Percentiles rank a stretch among this genome's conserved stretches.
These are phyloP conservation scores for Morinoia aosen DNA, from an alignment of 2,888 invertebrate species.

Conservation along the genomic window DNA sequence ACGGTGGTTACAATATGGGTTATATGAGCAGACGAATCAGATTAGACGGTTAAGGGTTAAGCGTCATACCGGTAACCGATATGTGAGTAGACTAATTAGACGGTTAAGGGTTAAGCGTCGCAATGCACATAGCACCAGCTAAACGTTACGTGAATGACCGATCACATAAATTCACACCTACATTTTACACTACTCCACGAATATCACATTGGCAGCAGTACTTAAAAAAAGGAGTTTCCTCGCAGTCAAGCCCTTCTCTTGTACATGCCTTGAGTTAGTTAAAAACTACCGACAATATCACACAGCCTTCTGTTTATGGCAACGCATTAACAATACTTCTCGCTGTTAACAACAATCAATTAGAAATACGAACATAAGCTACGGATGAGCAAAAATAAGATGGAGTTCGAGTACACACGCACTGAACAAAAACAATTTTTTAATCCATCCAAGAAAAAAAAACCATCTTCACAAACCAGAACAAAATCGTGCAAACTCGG, in stretches of 20 bases:
- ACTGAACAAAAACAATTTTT: no score
- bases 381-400: background rate
- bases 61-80: background rate
- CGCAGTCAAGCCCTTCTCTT: background rate
- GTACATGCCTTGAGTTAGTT: background rate
- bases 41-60: no score
- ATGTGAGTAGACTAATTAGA: background rate
- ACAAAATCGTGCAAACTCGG: no score
- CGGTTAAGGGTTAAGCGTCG: no score
- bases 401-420: background rate
- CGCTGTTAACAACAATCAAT: background rate
- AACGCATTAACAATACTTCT: constrained; percentile 9
- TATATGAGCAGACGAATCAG: no score
- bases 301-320: background rate
- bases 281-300: background rate
- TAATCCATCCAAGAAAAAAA: no score
- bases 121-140: background rate
- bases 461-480: no score
- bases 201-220: background rate
- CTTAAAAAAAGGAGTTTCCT: background rate
- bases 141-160: background rate
- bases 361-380: background rate
- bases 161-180: background rate
- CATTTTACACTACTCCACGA: background rate
- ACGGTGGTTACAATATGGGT: no score